Evolutionary conservation across 2,888 invertebrate species (phyloP).

Genomic region (Incurvaria masculella): DNA sequence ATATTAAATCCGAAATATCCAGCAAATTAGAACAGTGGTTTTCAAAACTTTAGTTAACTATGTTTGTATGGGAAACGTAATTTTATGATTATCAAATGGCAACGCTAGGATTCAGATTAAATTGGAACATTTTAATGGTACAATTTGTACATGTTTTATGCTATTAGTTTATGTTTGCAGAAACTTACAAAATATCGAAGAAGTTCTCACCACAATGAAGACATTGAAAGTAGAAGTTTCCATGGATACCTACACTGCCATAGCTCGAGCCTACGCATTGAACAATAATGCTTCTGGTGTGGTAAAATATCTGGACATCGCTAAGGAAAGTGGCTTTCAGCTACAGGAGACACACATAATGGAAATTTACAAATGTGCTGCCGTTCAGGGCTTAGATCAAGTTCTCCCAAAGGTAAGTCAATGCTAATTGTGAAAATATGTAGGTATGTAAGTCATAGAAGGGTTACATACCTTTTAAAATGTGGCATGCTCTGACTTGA

Average conservation of each 20-base stretch:
- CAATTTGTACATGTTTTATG: too few relatives aligned
- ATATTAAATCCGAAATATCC: too few relatives aligned
- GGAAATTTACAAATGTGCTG: constrained; percentile 44
- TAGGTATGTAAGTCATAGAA: too few relatives aligned
- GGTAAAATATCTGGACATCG: constrained; percentile 31
- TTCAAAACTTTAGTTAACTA: too few relatives aligned
- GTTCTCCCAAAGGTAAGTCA: constrained; percentile 34
- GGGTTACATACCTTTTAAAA: too few relatives aligned
- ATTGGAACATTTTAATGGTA: too few relatives aligned
- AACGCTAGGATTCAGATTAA: too few relatives aligned
- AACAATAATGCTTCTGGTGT: constrained; percentile 34
- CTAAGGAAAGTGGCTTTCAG: constrained; percentile 24
- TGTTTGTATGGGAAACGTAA: too few relatives aligned
- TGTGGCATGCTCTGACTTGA: too few relatives aligned
- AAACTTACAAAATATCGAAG: constrained; percentile 37
- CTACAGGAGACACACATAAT: constrained; percentile 45
- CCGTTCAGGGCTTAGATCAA: constrained; percentile 24
- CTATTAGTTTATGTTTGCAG: constrained; percentile 20
- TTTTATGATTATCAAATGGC: too few relatives aligned
- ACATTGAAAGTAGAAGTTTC: constrained; percentile 48
- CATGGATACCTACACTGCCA: constrained; percentile 45
- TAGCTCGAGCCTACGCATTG: constrained; percentile 48
- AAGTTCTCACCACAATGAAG: constrained; percentile 56
- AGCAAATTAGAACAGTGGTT: too few relatives aligned
- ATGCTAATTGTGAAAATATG: too few relatives aligned